Percentiles rank a stretch among this genome's conserved stretches.
Conservation (phyloP, 2,888 invertebrate genomes). For the Troilus luridus region DNA sequence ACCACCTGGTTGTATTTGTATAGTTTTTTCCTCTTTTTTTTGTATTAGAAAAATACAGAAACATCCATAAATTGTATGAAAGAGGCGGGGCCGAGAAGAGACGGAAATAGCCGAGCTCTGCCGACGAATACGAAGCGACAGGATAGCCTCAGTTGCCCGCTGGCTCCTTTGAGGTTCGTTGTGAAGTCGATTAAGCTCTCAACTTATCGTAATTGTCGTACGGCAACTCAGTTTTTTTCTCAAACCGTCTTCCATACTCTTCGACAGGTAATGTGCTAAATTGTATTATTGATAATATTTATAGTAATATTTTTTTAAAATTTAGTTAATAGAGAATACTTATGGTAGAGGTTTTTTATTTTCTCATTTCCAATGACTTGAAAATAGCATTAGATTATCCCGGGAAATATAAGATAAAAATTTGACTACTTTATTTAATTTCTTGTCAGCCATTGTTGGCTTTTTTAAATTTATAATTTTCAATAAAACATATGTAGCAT, state of each 20-base stretch:
- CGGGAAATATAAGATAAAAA: neutral
- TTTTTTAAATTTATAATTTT: too few species aligned
- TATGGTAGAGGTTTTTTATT: neutral
- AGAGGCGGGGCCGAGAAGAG: constrained; percentile 22
- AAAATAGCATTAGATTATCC: neutral
- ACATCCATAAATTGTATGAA: neutral
- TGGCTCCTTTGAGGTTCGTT: neutral
- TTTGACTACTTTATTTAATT: neutral
- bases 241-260: constrained; percentile 22
- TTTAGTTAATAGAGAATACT: neutral
- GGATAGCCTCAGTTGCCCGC: constrained; percentile 18
- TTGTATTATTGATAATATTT: neutral
- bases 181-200: neutral
- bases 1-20: too few species aligned
- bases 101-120: constrained; percentile 9
- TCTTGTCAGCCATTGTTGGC: too few species aligned
- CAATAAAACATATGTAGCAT: too few species aligned
- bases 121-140: neutral
- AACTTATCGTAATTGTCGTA: constrained; percentile 26
- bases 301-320: neutral
- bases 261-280: neutral
- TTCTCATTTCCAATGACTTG: neutral
- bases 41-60: neutral
- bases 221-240: neutral
- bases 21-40: too few species aligned